Conservation (phyloP, 2,113 vertebrate genomes). For the Pristiophorus japonicus region DNA sequence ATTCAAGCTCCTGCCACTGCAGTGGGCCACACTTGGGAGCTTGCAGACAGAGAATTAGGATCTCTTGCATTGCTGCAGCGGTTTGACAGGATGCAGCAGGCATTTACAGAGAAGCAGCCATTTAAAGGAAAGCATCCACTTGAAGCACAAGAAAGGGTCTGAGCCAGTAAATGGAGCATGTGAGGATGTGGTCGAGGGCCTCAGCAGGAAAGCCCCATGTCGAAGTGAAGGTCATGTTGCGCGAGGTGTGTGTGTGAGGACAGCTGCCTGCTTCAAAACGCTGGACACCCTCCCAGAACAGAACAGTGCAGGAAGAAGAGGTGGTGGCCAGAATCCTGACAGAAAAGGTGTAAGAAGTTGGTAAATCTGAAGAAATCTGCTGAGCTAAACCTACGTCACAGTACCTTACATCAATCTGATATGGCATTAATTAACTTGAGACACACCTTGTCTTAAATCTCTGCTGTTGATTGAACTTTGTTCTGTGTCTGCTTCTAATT, state of each 20-base stretch:
- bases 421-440: not conserved
- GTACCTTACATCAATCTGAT: not conserved
- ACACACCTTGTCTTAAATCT: not conserved
- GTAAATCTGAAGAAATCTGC: not conserved
- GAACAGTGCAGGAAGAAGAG: not conserved
- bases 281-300: too few relatives aligned
- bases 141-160: not conserved
- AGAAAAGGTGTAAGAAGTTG: not conserved
- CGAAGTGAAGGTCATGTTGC: too few relatives aligned
- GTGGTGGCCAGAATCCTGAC: not conserved
- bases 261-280: too few relatives aligned
- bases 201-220: not conserved
- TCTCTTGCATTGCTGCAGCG: not conserved
- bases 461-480: not conserved
- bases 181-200: not conserved
- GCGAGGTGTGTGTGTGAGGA: too few relatives aligned
- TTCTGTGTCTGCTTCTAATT: not conserved
- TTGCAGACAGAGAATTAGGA: not conserved
- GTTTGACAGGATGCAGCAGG: not conserved
- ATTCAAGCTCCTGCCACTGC: too few relatives aligned
- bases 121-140: not conserved
- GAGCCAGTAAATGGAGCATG: not conserved
- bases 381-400: not conserved
- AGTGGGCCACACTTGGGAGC: too few relatives aligned
- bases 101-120: not conserved